Base-by-base conservation (phyloP, 2,888 invertebrate genomes). In the Macrophya annulata region DNA sequence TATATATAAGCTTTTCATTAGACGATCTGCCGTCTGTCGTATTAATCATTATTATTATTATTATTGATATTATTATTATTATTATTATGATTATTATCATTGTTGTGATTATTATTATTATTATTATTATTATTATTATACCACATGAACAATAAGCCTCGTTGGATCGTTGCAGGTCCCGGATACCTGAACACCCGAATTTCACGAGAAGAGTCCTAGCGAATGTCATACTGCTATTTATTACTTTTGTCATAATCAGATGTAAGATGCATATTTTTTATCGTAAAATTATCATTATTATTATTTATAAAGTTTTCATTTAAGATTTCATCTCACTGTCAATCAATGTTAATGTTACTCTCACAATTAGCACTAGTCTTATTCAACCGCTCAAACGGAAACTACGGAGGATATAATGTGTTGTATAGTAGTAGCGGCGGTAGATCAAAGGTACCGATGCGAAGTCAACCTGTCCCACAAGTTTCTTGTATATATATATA, bases 381-480 rank as follows among this genome's bases (percentile, higher is more conserved):
- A 17, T 37, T 68, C 68, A 37, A 68, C 68, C 37, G 31, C 6
- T 68, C 37, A 37, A 25, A 68, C 31, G 31, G 17, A 68, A 68
- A 68, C 68, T 74, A n/a, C 45, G 15, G 17, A 68, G 68, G 68
- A 68, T 68, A 6, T 68, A 37, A 5, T 68, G 68, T 68, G 31
- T 51, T 77, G 40, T 77, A 51, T 31, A 37, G 68, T 68, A 25
- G 68, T 68, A 68, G 68, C 68, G 68, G 68, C 31, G n/a, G 17
- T 37, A 55, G 55, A 77, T 79, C 79, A 79, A 79, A 79, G 79
- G 43, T 55, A 59, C 59, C 55, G 1, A 31, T 37, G 59, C 51
- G 43, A 79, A 79, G 79, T 87, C 89, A 90, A 91, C 91, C 90
- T 91, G 91, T 90, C 91, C 88, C 89, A 87, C 90, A 89, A 90